Evolutionary conservation across 1,140 invertebrate genomes (phyloP).

Genomic region (Leptoteleia sp.): DNA sequence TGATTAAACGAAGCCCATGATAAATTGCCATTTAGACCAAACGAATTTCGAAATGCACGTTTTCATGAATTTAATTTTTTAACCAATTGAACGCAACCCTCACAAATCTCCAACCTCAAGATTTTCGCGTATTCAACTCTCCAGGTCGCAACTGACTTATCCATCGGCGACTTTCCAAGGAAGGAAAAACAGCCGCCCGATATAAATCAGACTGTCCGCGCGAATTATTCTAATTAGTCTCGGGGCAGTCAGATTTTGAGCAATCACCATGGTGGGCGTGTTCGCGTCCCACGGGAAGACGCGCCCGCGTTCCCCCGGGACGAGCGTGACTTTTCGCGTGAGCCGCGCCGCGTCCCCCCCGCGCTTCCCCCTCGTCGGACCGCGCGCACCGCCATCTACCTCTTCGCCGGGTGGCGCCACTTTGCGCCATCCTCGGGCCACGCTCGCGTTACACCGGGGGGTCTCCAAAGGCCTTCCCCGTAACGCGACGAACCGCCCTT

Average conservation of each 20-base stretch:
- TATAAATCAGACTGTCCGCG: slow-evolving; percentile 62
- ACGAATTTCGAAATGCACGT: too few species aligned
- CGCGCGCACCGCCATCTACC: too few species aligned
- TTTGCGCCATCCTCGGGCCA: slow-evolving; percentile 49
- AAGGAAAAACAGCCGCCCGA: slow-evolving; percentile 25
- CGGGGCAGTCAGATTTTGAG: slow-evolving; percentile 79
- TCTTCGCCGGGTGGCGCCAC: too few species aligned
- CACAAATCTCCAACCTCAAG: too few species aligned
- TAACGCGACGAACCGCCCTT: slow-evolving; percentile 72
- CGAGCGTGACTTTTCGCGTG: slow-evolving; percentile 77
- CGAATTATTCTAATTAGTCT: slow-evolving; percentile 71
- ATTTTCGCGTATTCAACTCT: too few species aligned
- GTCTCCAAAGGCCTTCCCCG: slow-evolving; percentile 69
- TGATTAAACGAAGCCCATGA: too few species aligned
- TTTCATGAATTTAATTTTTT: too few species aligned
- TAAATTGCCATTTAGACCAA: too few species aligned
- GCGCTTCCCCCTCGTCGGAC: slow-evolving; percentile 37
- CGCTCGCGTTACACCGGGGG: slow-evolving; percentile 68
- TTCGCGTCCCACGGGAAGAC: slow-evolving; percentile 73
- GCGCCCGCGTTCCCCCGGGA: slow-evolving; percentile 76
- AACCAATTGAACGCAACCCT: too few species aligned
- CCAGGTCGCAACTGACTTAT: too few species aligned
- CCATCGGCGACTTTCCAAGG: too few species aligned
- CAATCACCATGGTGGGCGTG: slow-evolving; percentile 76
- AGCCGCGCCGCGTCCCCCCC: slow-evolving; percentile 6